Conservation (phyloP, 2,888 invertebrate genomes). For the Sepioteuthis lessoniana region DNA sequence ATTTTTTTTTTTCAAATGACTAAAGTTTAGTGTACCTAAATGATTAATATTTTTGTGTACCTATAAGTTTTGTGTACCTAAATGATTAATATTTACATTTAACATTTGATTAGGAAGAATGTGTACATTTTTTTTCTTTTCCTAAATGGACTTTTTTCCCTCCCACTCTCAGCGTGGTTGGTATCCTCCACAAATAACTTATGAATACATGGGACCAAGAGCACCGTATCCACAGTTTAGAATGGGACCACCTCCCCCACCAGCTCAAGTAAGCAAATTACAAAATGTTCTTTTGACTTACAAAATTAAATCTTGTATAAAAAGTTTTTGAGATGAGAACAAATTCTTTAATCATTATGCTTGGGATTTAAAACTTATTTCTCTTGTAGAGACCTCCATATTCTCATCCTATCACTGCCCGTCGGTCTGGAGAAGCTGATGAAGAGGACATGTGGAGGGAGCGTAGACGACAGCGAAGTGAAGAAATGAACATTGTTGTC, state of each 20-base stretch:
- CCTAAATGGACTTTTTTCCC: too few species aligned
- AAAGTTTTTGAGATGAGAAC: background rate
- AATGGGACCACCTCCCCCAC: conserved; percentile 68
- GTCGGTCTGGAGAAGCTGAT: conserved; percentile 73
- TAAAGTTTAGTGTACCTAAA: too few species aligned
- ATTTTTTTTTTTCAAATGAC: too few species aligned
- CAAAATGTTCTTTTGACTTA: background rate
- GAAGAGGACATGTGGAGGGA: conserved; percentile 84
- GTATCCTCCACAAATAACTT: conserved; percentile 63
- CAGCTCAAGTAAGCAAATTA: conserved; percentile 54
- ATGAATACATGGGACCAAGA: conserved; percentile 69
- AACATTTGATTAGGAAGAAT: too few species aligned
- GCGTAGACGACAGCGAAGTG: conserved; percentile 79
- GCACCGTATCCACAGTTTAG: conserved; percentile 70
- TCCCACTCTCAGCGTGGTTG: conserved; percentile 58
- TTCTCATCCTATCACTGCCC: conserved; percentile 50
- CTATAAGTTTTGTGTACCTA: too few species aligned
- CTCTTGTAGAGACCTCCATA: conserved; percentile 43
- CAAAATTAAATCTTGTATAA: too few species aligned
- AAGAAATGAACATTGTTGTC: conserved; percentile 80
- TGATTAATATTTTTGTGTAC: too few species aligned
- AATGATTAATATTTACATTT: too few species aligned
- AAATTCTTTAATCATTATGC: background rate
- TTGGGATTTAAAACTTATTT: background rate
- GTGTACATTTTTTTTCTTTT: too few species aligned